Evolutionary conservation across 2,888 invertebrate species (phyloP), one percentile per base, ranked within the genome.

Genomic region (Serrognathus titanus): DNA sequence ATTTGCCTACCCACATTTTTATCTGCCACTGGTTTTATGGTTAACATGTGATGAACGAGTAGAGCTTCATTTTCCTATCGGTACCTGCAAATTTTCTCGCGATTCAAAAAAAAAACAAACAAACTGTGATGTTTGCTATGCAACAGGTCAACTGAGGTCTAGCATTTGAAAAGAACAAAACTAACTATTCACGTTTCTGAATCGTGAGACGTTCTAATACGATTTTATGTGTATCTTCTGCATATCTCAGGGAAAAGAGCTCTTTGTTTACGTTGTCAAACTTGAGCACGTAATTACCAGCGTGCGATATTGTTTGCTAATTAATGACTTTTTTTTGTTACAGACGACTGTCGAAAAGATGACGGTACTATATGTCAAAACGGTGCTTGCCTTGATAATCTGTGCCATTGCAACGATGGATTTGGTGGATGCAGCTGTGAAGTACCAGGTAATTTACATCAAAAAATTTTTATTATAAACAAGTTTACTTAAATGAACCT

Each of bases 351-450:
- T 85, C 90, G 87, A 82, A 91, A 92, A 83, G 89, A 89, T 74
- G 92, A 93, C 79, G 93, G 93, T 78, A 88, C 90, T 72, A 85
- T 83, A 75, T 95, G 95, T 83, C 87, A 89, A 79, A 94, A 95
- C 79, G 95, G 95, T 77, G 94, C 89, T 73, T 95, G 95, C 82
- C 85, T 95, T 73, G 92, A 92, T 78, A 89, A 90, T 75, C 92
- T 92, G 78, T 95, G 95, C 82, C 92, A 95, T 82, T 95, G 95
- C 80, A 94, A 95, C 79, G 95, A 95, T 79, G 95, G 95, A 69
- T 95, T 86, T 76, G 94, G 94, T 65, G 95, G 95, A 69, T 94
- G 94, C 79, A 93, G 92, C 78, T 95, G 95, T 79, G 92, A 93
- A 83, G 92, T 92, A 78, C 89, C 88, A 80, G 94, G 94, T 94